Evolutionary conservation across 2,113 vertebrate species (phyloP).

Genomic region (human (Homo sapiens)): GRCh38 chr6:135683501-135684000

Average conservation of each 20-base stretch:
- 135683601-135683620: not conserved
- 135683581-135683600: not conserved
- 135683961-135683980: not conserved
- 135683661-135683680: not conserved
- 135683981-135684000: not conserved
- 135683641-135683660: not conserved
- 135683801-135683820: not conserved
- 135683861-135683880: not conserved
- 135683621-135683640: not conserved
- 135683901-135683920: not conserved
- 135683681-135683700: slow-evolving; percentile 21
- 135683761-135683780: not conserved
- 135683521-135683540: not conserved
- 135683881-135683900: not conserved
- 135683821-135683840: too few species aligned
- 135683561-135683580: too few species aligned
- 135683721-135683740: slow-evolving; percentile 35
- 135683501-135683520: not conserved
- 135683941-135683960: not conserved
- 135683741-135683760: not conserved
- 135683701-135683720: not conserved
- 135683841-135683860: not conserved
- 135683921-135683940: not conserved
- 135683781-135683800: not conserved
- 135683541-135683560: not conserved